Evolutionary conservation across 2,797 vertebrate genomes (phyloP).

Genomic region (Myotis findleyi): DNA sequence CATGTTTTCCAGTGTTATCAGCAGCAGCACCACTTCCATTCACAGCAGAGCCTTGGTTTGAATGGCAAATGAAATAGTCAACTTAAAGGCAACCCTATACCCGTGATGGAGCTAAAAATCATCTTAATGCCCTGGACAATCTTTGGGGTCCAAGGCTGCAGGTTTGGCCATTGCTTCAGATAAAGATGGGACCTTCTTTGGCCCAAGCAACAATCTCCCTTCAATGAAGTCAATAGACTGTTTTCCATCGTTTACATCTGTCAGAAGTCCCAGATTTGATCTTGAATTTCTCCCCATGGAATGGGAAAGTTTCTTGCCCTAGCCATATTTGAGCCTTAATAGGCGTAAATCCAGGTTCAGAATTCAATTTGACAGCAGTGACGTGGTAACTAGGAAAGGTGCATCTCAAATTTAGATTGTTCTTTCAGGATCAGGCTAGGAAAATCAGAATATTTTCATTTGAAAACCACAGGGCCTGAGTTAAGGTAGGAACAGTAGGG

Average conservation of each 20-base stretch:
- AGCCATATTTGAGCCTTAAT: background rate
- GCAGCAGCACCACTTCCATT: background rate
- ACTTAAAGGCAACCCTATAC: background rate
- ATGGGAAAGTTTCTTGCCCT: background rate
- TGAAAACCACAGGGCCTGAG: background rate
- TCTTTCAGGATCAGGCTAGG: background rate
- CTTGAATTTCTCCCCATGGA: background rate
- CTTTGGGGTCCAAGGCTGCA: background rate
- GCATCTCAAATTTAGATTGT: background rate
- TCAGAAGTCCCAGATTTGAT: background rate
- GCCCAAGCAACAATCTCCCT: background rate
- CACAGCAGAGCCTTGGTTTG: background rate
- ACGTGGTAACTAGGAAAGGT: background rate
- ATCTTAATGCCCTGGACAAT: accelerated
- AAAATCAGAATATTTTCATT: background rate
- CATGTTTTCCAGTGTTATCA: background rate
- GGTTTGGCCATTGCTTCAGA: background rate
- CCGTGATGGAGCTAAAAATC: background rate
- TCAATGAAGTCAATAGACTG: background rate
- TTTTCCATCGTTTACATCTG: background rate
- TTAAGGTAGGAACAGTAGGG: background rate
- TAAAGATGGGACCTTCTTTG: background rate
- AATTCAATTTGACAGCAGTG: background rate
- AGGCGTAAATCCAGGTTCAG: background rate
- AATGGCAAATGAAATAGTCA: background rate